Evolutionary conservation across 2,888 invertebrate genomes (phyloP), one percentile per base, ranked within the genome.

Genomic region (Lasioglossum marginatum): DNA sequence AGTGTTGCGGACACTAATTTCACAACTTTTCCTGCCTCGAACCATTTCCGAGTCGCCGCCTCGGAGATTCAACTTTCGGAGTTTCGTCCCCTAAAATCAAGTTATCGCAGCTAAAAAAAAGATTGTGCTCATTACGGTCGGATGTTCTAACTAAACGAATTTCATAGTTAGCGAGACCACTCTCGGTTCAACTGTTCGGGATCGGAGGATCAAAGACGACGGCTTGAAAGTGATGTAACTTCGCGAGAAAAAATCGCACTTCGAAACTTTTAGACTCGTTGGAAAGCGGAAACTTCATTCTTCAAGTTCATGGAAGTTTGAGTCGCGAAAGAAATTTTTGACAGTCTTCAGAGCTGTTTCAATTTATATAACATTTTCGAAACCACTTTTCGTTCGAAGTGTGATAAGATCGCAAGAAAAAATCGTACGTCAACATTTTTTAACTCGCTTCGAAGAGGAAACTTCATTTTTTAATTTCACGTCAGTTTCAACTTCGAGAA

Each of bases 1-100:
- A 14, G 12, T 66, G 71, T 63, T 52, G 34, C 45, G 45, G 63
- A 66, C 63, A 63, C 63, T 63, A 63, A 63, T 63, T 63, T 63
- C 31, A 16, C 14, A 63, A 63, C 63, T 63, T 63, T 63, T 63
- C 16, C 31, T 27, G 60, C 16, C 60, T 5, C 60, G 27, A 60
- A 60, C 60, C 16, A 16, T 16, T 63, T 16, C 27, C 63, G 63
- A 6, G 63, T 63, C n/a, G n/a, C 31, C 63, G 16, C 63, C 63
- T 14, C 63, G 31, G 63, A 63, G 63, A 63, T 63, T 63, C 27
- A 63, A 63, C 31, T 63, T 63, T 63, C 31, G 63, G 16, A 31
- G 63, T 63, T 63, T 31, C 31, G 16, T 27, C 63, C 31, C 63
- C 63, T 63, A 16, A 31, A 63, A 63, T 63, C 6, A 63, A 63